phyloP scores from a whole-genome alignment of 1,140 invertebrate species.

The Antheraea mylitta region DNA sequence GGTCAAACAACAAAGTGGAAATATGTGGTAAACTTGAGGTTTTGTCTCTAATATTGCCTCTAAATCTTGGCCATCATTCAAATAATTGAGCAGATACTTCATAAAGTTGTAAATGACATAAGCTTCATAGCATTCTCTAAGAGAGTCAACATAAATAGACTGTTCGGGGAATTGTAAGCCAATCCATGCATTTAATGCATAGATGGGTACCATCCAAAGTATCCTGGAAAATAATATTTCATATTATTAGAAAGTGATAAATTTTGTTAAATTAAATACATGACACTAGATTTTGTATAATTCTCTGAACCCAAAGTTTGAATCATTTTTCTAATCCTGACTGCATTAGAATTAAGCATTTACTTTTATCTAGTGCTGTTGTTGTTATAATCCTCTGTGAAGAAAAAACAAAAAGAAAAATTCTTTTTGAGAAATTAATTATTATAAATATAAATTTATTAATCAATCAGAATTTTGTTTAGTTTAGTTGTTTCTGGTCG shows the following conservation, averaged over 20 bases:
- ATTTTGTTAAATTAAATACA: no score
- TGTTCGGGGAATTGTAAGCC: constrained; percentile 89
- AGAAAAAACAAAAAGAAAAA: no score
- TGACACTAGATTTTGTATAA: no score
- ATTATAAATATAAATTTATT: no score
- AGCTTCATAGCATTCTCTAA: constrained; percentile 96
- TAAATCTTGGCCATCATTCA: constrained; percentile 90
- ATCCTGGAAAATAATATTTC: constrained; percentile 83
- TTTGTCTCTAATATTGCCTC: constrained; percentile 91
- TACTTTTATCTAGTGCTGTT: no score
- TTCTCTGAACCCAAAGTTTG: no score
- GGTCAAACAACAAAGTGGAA: constrained; percentile 90
- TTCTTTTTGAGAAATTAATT: no score
- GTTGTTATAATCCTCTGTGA: no score
- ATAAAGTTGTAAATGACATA: constrained; percentile 99
- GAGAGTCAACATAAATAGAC: constrained; percentile 94
- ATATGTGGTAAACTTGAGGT: constrained; percentile 91
- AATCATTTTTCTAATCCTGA: no score
- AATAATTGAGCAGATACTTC: constrained; percentile 95
- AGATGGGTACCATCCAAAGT: constrained; percentile 98
- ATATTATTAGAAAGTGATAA: neutral
- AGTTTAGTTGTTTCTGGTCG: no score
- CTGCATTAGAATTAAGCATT: no score
- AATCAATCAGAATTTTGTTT: no score
- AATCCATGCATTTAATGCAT: constrained; percentile 95